These are phyloP conservation scores for Drosophila demipolita DNA, from an alignment of 2,888 invertebrate genomes.

Conservation along the genomic window DNA sequence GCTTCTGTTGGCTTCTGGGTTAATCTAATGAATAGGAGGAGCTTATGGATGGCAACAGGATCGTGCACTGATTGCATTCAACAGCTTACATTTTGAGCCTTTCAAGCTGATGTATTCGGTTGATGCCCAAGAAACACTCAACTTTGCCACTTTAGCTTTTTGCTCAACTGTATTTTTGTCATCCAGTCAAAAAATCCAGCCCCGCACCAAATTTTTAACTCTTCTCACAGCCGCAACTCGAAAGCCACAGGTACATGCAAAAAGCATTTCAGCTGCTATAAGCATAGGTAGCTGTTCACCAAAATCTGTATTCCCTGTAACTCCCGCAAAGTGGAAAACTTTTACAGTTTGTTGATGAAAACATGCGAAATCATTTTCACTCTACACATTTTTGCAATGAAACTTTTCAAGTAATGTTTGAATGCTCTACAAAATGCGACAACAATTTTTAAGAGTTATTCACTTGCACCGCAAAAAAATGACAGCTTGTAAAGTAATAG, in stretches of 20 bases:
- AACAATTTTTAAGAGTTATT: conserved; percentile 19
- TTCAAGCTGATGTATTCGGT: conserved; percentile 3
- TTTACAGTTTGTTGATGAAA: conserved; percentile 39
- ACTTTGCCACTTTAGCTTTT: conserved; percentile 6
- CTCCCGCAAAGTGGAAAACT: conserved; percentile 32
- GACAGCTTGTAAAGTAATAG: not conserved
- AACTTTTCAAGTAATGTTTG: conserved; percentile 51
- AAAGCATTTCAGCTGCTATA: conserved; percentile 64
- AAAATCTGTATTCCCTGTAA: conserved; percentile 15
- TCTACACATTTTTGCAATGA: conserved; percentile 44
- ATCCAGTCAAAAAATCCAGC: not conserved
- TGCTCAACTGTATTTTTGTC: conserved; percentile 2
- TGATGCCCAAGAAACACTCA: not conserved
- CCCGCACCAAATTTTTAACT: not conserved
- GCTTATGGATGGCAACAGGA: conserved; percentile 32
- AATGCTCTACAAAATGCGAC: conserved; percentile 18
- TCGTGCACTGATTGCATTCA: conserved; percentile 32
- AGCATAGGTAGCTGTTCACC: conserved; percentile 13
- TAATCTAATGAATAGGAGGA: conserved; percentile 60
- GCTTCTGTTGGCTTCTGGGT: conserved; percentile 32
- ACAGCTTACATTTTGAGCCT: not conserved
- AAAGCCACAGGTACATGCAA: conserved; percentile 68
- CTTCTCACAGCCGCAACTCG: conserved; percentile 34
- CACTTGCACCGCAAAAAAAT: not conserved
- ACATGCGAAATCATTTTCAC: conserved; percentile 52